A percentile compares a stretch with the other conserved stretches of the same genome.
phyloP scores from a whole-genome alignment of 92 coral and sea anemone species.

The Umimayanthus kanabou region DNA sequence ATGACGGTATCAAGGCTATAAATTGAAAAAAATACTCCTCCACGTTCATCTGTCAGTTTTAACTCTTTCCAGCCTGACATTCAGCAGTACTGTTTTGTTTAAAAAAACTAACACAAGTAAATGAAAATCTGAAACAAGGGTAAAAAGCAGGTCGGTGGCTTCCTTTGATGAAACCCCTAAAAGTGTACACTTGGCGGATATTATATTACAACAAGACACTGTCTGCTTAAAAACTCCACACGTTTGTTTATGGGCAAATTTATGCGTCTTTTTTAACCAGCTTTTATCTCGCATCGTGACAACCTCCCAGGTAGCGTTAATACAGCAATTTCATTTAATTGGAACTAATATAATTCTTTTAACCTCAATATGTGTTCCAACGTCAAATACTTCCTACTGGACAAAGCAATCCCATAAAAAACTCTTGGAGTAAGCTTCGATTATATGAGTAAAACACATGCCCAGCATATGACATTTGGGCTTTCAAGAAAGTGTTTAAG shows the following conservation, averaged over 20 bases:
- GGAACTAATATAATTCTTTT: slow-evolving; percentile 11
- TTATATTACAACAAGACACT: slow-evolving; percentile 18
- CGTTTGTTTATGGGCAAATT: slow-evolving; percentile 30
- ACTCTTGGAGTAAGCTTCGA: not conserved
- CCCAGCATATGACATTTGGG: slow-evolving; percentile 17
- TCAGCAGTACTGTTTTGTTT: not conserved
- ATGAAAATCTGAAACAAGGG: slow-evolving; percentile 9
- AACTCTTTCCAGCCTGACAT: not conserved
- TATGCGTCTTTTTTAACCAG: not conserved
- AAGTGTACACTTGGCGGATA: not conserved
- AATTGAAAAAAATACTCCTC: not conserved
- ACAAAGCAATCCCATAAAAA: not conserved
- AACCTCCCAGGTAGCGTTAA: slow-evolving; percentile 37
- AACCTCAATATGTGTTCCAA: not conserved
- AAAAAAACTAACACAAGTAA: not conserved
- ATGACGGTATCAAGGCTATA: not conserved
- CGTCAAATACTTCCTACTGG: not conserved
- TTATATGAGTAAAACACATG: not conserved
- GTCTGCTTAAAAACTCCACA: not conserved
- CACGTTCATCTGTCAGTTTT: not conserved
- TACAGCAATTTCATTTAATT: slow-evolving; percentile 13
- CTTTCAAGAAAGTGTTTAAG: not conserved
- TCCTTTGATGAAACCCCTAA: slow-evolving; percentile 18
- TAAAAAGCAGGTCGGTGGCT: not conserved
- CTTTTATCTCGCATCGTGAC: slow-evolving; percentile 22